Percentiles rank a stretch among this genome's conserved stretches.
These are phyloP conservation scores for Miltochrista miniata DNA, from an alignment of 2,888 invertebrate species.

Conservation along the genomic window DNA sequence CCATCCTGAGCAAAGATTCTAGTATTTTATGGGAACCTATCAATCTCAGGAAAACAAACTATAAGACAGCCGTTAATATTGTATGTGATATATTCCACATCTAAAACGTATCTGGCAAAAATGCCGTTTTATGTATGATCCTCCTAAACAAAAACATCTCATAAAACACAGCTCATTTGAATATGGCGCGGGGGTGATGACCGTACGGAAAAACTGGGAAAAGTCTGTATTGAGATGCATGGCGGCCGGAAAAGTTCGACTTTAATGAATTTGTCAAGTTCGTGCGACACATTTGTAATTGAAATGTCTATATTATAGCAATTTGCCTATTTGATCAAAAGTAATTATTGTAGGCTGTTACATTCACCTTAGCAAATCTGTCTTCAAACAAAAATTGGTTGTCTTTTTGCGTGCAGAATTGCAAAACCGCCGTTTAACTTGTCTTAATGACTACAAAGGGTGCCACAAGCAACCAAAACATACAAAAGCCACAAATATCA, in stretches of 20 bases:
- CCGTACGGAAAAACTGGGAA: conserved; percentile 19
- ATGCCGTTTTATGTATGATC: neutral
- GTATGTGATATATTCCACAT: neutral
- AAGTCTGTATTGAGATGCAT: conserved; percentile 26
- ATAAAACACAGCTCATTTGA: neutral
- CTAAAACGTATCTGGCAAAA: neutral
- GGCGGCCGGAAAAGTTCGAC: conserved; percentile 8
- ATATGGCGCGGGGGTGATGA: conserved; percentile 14
- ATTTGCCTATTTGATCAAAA: neutral
- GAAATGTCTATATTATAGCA: neutral
- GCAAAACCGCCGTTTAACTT: no score
- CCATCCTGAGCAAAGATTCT: no score
- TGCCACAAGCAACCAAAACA: no score
- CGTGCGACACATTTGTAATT: neutral
- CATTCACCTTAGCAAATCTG: no score
- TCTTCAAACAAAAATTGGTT: no score
- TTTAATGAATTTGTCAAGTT: conserved; percentile 3
- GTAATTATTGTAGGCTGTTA: no score
- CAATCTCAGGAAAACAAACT: neutral
- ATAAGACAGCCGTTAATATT: neutral
- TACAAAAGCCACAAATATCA: no score
- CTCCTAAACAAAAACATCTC: neutral
- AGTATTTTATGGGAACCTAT: no score
- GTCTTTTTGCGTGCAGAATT: no score
- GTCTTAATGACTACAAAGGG: no score